Conservation (phyloP, 2,113 vertebrate genomes). For the Hipposideros armiger region DNA sequence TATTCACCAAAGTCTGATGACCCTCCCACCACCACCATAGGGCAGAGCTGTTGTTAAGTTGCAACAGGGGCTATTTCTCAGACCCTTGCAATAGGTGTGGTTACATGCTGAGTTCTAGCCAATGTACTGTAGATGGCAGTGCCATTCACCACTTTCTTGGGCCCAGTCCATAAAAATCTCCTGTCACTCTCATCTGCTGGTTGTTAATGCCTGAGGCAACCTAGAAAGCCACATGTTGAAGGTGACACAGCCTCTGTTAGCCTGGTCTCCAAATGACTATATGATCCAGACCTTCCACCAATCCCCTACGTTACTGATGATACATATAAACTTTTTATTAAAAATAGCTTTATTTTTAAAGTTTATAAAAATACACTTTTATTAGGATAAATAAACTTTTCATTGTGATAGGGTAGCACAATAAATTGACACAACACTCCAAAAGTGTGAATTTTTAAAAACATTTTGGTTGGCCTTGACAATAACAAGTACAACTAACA, state of each 20-base stretch:
- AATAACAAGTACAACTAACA: neutral
- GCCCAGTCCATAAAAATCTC: neutral
- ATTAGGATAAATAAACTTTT: slow-evolving; percentile 24
- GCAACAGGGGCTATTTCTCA: neutral
- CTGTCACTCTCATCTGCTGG: neutral
- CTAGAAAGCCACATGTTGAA: neutral
- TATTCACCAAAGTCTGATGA: neutral
- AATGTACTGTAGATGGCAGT: neutral
- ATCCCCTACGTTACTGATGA: neutral
- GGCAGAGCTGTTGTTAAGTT: neutral
- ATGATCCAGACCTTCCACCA: neutral
- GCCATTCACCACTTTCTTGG: neutral
- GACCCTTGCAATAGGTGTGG: neutral
- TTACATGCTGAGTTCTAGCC: neutral
- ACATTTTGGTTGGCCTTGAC: neutral
- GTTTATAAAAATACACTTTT: neutral
- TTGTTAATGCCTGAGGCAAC: neutral
- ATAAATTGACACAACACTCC: slow-evolving; percentile 29
- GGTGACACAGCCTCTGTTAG: neutral
- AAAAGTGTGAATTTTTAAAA: neutral
- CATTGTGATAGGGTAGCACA: neutral
- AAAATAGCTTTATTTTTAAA: neutral
- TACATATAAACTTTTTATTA: neutral
- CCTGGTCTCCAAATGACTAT: neutral
- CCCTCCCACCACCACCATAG: neutral